Evolutionary conservation across 2,113 vertebrate genomes (phyloP), one percentile per base, ranked within the genome.

Genomic region (Pelusios castaneus): DNA sequence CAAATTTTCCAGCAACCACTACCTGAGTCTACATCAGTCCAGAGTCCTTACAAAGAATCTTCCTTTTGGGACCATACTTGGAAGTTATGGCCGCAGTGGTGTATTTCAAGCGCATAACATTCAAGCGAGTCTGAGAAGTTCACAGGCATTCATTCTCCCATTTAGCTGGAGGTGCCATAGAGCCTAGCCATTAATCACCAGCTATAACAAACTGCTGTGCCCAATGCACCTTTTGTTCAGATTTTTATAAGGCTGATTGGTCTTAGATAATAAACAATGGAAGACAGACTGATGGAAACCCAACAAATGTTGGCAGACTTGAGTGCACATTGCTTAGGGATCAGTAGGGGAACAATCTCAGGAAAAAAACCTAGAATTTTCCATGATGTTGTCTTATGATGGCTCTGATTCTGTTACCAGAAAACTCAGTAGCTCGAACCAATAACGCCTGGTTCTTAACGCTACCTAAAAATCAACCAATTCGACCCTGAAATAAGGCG

Each of bases 201-300:
- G 82, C 93, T 82, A 91, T 83, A 83, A 90, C 84, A 58, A 24
- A 1, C 17, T 93, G 95, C 89, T 80, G 17, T 86, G 82, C 43
- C 84, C 56, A 63, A 92, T 90, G 92, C 91, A 89, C 88, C 92
- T 95, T 97, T 95, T 97, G 92, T 95, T 97, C 94, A 91, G 93
- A 80, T 43, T 89, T 70, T 96, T 92, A 58, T 0, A 97, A 97
- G 97, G 96, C 96, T 97, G 94, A 97, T 49, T 77, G 96, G 55
- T 85, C 45, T 52, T 75, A 89, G 94, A 97, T 95, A 97, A 97
- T 97, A 93, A 91, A 97, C 96, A 97, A 97, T 94, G 92, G 93
- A 90, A 95, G 89, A 96, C 84, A 49, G 92, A 92, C 94, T 95
- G 94, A 77, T 95, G 95, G 93, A 95, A 97, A 95, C 89, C 84